Evolutionary conservation across 2,797 vertebrate species (phyloP).

Genomic region (Scleropages formosus): DNA sequence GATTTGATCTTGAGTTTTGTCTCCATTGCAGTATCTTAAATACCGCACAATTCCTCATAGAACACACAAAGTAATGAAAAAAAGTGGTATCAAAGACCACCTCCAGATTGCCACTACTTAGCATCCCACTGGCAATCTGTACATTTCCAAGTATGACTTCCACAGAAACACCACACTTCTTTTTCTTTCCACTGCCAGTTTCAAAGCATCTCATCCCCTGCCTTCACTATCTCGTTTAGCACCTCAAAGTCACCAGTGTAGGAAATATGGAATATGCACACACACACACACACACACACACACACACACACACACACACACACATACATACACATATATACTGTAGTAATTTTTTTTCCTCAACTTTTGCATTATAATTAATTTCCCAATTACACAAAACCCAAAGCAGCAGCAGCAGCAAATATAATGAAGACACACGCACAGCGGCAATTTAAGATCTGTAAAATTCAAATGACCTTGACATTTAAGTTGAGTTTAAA

Average conservation of each 20-base stretch:
- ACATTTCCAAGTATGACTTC: slow-evolving; percentile 56
- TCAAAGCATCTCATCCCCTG: slow-evolving; percentile 20
- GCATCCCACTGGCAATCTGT: slow-evolving; percentile 52
- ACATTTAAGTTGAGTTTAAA: slow-evolving; percentile 64
- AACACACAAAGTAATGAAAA: background rate
- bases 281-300: too few species aligned
- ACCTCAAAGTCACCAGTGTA: slow-evolving; percentile 23
- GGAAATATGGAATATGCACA: slow-evolving; percentile 32
- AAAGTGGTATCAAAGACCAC: background rate
- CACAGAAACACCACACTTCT: background rate
- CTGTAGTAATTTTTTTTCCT: too few species aligned
- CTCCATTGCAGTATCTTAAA: background rate
- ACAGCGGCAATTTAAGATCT: slow-evolving; percentile 46
- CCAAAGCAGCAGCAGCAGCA: slow-evolving; percentile 31
- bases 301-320: too few species aligned
- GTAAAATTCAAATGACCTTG: slow-evolving; percentile 66
- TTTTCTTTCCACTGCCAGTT: too few species aligned
- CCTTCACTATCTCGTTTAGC: background rate
- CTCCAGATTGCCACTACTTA: slow-evolving; percentile 41
- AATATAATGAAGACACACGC: slow-evolving; percentile 36
- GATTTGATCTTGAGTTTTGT: slow-evolving; percentile 3
- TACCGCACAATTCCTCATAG: background rate
- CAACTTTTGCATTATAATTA: slow-evolving; percentile 42
- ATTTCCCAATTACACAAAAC: slow-evolving; percentile 43
- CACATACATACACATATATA: too few species aligned